These are phyloP conservation scores for Cataglyphis hispanica DNA, from an alignment of 1,140 invertebrate species.

Conservation along the genomic window DNA sequence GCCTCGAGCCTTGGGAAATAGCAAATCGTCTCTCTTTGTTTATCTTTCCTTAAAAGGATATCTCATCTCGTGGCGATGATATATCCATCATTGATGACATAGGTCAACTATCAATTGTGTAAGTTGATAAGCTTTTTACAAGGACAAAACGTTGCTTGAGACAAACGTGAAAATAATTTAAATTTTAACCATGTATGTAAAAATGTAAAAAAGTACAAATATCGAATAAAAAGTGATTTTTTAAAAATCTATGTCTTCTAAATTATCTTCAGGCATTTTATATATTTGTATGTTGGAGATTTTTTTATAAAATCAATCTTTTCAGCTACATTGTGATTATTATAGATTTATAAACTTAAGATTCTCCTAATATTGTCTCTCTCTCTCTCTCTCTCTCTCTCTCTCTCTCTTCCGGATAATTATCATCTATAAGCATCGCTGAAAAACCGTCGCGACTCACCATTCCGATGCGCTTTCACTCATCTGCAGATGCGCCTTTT, in stretches of 20 bases:
- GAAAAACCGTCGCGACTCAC: conserved; percentile 4
- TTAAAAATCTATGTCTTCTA: background rate
- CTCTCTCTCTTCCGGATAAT: background rate
- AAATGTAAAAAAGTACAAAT: background rate
- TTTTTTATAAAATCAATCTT: too few relatives aligned
- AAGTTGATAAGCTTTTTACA: conserved; percentile 30
- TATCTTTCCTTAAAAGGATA: background rate
- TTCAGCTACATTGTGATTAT: background rate
- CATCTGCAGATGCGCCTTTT: background rate
- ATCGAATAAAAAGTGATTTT: background rate
- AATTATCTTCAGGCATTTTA: too few relatives aligned
- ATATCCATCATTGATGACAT: conserved; percentile 22
- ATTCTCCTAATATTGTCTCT: too few relatives aligned
- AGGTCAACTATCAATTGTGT: conserved; percentile 20
- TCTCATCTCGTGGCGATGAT: background rate
- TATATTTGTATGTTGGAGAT: too few relatives aligned
- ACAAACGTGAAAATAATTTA: background rate
- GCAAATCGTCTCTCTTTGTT: background rate
- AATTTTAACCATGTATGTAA: background rate
- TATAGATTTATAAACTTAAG: too few relatives aligned
- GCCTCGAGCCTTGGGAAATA: background rate
- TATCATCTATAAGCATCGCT: background rate
- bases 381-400: too few relatives aligned
- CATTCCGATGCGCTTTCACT: background rate
- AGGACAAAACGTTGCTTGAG: background rate